Evolutionary conservation across 1,140 invertebrate species (phyloP).

Genomic region (Panonychus citri): DNA sequence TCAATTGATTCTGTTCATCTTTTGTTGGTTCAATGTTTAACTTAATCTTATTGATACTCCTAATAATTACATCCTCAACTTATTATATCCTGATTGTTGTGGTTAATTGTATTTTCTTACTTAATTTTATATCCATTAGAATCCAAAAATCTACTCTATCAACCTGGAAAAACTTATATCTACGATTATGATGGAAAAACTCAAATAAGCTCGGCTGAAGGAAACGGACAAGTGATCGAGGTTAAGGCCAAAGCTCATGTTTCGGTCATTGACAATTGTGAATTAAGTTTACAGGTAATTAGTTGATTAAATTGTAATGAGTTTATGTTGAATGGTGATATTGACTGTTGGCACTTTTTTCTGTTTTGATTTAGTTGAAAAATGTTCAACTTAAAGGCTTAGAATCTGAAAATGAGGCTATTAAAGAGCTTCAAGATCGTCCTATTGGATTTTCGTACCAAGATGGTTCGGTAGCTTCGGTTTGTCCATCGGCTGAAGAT

Average conservation of each 20-base stretch:
- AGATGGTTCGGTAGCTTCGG: neutral
- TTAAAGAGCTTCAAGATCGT: neutral
- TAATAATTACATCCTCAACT: no score
- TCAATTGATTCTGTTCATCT: no score
- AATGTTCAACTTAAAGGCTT: neutral
- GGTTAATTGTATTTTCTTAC: neutral
- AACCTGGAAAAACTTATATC: constrained; percentile 2
- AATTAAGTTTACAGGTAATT: neutral
- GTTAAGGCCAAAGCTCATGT: constrained; percentile 1
- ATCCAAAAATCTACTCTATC: neutral
- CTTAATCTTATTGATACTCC: no score
- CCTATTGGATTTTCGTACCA: constrained; percentile 2
- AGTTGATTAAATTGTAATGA: neutral
- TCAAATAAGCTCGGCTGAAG: neutral
- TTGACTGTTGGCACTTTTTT: no score
- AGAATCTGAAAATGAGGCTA: neutral
- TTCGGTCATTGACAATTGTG: constrained; percentile 1
- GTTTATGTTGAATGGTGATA: no score
- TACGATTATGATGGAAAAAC: constrained; percentile 1
- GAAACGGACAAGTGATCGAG: neutral
- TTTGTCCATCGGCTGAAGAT: constrained; percentile 1
- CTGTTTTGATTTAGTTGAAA: neutral
- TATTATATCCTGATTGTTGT: no score
- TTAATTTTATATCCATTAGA: no score
- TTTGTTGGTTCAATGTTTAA: no score